Evolutionary conservation across 2,797 vertebrate species (phyloP).

Genomic region (Phalloptychus januarius): DNA sequence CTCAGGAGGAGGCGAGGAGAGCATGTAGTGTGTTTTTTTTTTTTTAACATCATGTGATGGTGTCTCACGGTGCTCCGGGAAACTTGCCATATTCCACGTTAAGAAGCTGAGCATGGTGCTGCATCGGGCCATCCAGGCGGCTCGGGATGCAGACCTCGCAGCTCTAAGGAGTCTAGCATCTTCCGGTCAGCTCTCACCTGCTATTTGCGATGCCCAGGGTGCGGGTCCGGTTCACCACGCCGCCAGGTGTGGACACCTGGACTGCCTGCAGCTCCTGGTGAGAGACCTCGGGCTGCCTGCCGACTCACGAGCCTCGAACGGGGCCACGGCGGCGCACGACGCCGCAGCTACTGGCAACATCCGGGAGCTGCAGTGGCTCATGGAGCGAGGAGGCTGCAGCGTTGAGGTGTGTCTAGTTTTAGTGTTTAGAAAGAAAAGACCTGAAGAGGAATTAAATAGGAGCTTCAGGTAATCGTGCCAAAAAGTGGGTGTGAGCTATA

Average conservation of each 20-base stretch:
- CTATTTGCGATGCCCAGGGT: conserved; percentile 78
- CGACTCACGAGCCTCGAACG: conserved; percentile 79
- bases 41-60: conserved; percentile 27
- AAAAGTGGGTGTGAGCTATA: too few relatives aligned
- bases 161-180: conserved; percentile 73
- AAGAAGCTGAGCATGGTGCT: conserved; percentile 78
- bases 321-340: conserved; percentile 85
- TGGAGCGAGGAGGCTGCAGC: conserved; percentile 78
- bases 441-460: background rate
- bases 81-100: conserved; percentile 36
- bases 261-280: conserved; percentile 84
- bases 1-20: conserved; percentile 41
- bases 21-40: conserved; percentile 45
- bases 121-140: conserved; percentile 81
- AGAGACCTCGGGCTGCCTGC: conserved; percentile 70
- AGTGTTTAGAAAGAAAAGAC: background rate
- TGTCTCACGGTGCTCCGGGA: conserved; percentile 29
- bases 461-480: background rate
- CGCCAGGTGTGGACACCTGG: conserved; percentile 80
- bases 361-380: conserved; percentile 83
- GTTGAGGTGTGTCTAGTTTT: conserved; percentile 73
- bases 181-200: conserved; percentile 65
- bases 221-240: conserved; percentile 86
- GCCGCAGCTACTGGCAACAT: conserved; percentile 84
- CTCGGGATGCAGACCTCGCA: conserved; percentile 76